A percentile compares a stretch with the other conserved stretches of the same genome.
Conservation (phyloP, 2,113 vertebrate species). For the Gallinago undulata region DNA sequence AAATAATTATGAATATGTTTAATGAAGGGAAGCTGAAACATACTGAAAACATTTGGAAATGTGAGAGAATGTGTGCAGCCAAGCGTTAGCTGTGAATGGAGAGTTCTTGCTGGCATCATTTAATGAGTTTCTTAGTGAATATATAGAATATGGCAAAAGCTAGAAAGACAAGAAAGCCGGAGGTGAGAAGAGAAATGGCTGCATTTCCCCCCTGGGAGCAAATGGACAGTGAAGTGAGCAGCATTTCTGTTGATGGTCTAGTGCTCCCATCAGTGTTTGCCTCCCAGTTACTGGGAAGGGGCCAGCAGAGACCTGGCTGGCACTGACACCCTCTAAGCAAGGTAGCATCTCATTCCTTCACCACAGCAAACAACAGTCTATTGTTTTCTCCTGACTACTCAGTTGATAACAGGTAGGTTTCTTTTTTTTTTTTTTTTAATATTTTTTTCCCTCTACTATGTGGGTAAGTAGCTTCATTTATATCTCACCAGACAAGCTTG, state of each 20-base stretch:
- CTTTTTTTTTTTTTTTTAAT: background rate
- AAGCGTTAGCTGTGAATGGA: background rate
- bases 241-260: background rate
- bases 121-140: background rate
- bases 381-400: background rate
- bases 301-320: background rate
- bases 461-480: background rate
- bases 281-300: background rate
- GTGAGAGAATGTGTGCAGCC: background rate
- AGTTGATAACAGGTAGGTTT: background rate
- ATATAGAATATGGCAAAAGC: background rate
- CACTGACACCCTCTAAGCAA: background rate
- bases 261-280: background rate
- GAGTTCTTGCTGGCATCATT: background rate
- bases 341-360: background rate
- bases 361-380: background rate
- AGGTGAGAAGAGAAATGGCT: background rate
- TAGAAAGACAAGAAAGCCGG: background rate
- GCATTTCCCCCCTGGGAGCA: background rate
- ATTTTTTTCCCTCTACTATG: background rate
- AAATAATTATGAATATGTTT: slow-evolving; percentile 35
- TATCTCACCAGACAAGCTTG: background rate
- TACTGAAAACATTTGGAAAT: slow-evolving; percentile 26
- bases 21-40: slow-evolving; percentile 15
- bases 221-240: background rate